phyloP scores from a whole-genome alignment of 2,797 vertebrate genomes.

The Oceanodroma leucorhoa region DNA sequence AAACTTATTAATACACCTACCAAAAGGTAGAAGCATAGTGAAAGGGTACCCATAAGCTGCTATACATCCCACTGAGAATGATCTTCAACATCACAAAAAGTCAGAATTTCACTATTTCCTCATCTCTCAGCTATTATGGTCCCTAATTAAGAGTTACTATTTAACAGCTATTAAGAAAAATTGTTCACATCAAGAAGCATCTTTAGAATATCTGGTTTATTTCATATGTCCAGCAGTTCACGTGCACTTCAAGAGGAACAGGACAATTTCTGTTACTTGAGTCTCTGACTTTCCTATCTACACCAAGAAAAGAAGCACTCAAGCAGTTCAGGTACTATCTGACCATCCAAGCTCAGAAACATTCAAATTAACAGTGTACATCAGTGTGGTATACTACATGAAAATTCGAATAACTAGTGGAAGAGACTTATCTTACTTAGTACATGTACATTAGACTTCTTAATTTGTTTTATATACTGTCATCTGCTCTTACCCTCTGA shows the following conservation, averaged over 20 bases:
- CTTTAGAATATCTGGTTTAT: neutral
- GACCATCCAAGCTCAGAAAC: neutral
- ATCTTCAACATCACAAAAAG: neutral
- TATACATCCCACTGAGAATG: neutral
- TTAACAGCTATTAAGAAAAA: neutral
- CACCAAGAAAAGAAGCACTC: neutral
- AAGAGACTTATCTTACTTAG: neutral
- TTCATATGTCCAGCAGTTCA: neutral
- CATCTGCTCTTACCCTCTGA: neutral
- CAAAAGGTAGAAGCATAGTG: neutral
- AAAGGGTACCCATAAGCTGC: neutral
- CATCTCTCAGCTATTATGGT: neutral
- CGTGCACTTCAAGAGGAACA: neutral
- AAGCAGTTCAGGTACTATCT: neutral
- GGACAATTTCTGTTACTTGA: neutral
- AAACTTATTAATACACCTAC: neutral
- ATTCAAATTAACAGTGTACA: neutral
- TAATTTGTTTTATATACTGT: neutral
- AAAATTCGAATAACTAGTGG: neutral
- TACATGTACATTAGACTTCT: neutral
- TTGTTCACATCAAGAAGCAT: neutral
- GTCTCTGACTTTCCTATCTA: neutral
- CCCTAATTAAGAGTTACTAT: neutral
- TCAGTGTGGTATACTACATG: neutral
- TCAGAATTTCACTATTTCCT: neutral